Evolutionary conservation across 2,888 invertebrate species (phyloP).

Genomic region (Agrotis segetum): DNA sequence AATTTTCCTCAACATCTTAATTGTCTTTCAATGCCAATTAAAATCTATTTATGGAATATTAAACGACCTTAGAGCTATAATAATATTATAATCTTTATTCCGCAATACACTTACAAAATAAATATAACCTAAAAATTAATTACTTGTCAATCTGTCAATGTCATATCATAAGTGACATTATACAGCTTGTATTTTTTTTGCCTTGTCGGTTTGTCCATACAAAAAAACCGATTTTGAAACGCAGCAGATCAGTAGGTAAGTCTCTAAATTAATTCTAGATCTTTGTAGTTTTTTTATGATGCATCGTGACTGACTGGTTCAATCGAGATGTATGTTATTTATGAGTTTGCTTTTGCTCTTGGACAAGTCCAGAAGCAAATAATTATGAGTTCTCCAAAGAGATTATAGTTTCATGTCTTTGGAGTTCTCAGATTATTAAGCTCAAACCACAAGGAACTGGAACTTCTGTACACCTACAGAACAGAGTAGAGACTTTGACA

Average conservation of each 20-base stretch:
- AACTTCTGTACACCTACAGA: too few relatives aligned
- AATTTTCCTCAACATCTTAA: slow-evolving; percentile 67
- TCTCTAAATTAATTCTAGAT: not conserved
- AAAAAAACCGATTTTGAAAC: not conserved
- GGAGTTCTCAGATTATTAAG: too few relatives aligned
- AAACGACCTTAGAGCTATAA: not conserved
- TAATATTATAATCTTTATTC: not conserved
- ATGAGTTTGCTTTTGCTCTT: too few relatives aligned
- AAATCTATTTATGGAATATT: slow-evolving; percentile 41
- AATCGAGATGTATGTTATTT: too few relatives aligned
- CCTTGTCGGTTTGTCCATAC: not conserved
- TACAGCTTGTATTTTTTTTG: slow-evolving; percentile 6
- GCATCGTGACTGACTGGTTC: too few relatives aligned
- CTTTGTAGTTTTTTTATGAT: not conserved
- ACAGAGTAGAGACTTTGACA: too few relatives aligned
- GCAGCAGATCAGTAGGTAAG: fast-evolving
- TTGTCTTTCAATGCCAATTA: slow-evolving; percentile 44
- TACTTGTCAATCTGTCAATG: slow-evolving; percentile 41
- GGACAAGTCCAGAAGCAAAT: too few relatives aligned
- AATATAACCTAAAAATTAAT: slow-evolving; percentile 43
- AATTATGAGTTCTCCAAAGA: too few relatives aligned
- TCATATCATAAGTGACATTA: slow-evolving; percentile 42
- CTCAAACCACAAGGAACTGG: too few relatives aligned
- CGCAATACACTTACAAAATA: slow-evolving; percentile 16
- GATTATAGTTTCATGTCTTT: too few relatives aligned